Evolutionary conservation across 2,888 invertebrate species (phyloP), one percentile per base, ranked within the genome.

Genomic region (Leptarthrus brevirostris): DNA sequence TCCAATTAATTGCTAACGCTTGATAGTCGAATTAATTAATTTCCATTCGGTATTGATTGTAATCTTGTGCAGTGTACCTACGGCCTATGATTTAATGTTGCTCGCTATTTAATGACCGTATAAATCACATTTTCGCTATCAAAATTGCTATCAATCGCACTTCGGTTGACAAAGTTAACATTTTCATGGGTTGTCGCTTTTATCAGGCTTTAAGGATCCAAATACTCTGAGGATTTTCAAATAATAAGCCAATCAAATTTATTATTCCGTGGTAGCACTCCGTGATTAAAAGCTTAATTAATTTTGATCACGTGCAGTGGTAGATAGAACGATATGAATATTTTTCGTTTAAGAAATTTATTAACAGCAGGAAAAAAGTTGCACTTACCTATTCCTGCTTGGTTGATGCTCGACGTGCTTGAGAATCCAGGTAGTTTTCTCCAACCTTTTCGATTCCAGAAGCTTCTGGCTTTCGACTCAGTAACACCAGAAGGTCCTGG

Each of bases 361-460:
- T 3, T 8, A 5, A 30, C 30, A 3, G 8, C 3, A 30, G 30
- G 30, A 30, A 30, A 8, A 30, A 30, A 8, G 30, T 8, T 30
- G 4, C 30, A 87, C 90, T 90, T 85, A 91, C 91, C 92, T 82
- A 88, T 87, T 75, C 89, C 89, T 52, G 89, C 88, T 83, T 92
- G 92, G 81, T 90, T 90, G 81, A 89, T 89, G 81, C 90, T 91
- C 79, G 89, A 90, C 70, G 90, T 90, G 80, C 91, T 90, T 73
- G 90, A 90, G 80, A 93, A 90, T 26, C 91, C 91, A 14, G 92
- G 91, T 78, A 93, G 86, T 83, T 92, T 93, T 81, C 90, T 91
- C 92, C 93, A 93, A 1, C 92, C 89, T 81, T 92, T 93, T 83
- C 91, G 89, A 79, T 89, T 91, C 91, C 91, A 91, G 83, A 92